A percentile compares a stretch with the other conserved stretches of the same genome.
Evolutionary conservation across 1,140 invertebrate species (phyloP).

Genomic region (Venustaconcha ellipsiformis): DNA sequence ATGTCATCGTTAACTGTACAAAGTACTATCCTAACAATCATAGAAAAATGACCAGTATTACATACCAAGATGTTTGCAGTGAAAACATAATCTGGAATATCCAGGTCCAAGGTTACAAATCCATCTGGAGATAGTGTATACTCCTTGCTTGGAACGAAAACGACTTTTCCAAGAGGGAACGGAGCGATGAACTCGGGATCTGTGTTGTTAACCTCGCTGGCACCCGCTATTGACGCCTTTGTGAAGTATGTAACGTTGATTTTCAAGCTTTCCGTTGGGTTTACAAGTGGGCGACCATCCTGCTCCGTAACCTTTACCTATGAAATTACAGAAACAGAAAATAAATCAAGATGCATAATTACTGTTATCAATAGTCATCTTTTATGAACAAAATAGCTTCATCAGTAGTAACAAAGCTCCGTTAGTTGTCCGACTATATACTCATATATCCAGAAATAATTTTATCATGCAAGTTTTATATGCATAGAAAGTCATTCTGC

Average conservation of each 20-base stretch:
- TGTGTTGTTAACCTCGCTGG: too few relatives aligned
- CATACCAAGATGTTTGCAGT: slow-evolving; percentile 18
- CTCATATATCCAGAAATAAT: too few relatives aligned
- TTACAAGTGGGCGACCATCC: slow-evolving; percentile 23
- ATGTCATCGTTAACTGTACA: too few relatives aligned
- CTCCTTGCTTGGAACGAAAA: neutral
- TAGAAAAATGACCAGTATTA: neutral
- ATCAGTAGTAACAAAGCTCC: too few relatives aligned
- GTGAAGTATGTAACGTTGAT: slow-evolving; percentile 25
- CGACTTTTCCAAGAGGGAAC: slow-evolving; percentile 10
- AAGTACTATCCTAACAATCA: neutral
- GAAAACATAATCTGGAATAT: slow-evolving; percentile 3
- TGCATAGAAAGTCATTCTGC: too few relatives aligned
- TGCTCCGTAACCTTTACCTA: slow-evolving; percentile 19
- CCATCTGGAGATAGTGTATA: slow-evolving; percentile 7
- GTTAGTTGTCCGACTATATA: too few relatives aligned
- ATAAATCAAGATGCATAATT: too few relatives aligned
- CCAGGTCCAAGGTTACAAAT: slow-evolving; percentile 4
- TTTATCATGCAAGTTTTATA: too few relatives aligned
- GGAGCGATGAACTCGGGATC: slow-evolving; percentile 6
- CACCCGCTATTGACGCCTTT: neutral
- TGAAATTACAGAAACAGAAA: too few relatives aligned
- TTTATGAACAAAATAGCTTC: too few relatives aligned
- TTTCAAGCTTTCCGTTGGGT: neutral
- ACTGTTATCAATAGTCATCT: too few relatives aligned